Evolutionary conservation across 2,113 vertebrate species (phyloP).

Genomic region (Laticauda laticaudata): DNA sequence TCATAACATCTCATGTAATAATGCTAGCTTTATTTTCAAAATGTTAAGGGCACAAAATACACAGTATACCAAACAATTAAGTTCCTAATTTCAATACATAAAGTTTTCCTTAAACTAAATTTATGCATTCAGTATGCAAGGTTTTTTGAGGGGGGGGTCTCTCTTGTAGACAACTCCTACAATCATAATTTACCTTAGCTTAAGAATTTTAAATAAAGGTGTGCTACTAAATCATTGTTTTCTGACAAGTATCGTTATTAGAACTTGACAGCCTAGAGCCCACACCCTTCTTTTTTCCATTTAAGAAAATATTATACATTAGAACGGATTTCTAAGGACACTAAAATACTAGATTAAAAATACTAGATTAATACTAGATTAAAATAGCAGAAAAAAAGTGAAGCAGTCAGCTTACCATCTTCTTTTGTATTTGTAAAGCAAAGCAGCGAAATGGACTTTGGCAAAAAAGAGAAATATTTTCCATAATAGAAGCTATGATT

Average conservation of each 20-base stretch:
- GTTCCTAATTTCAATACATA: conserved; percentile 55
- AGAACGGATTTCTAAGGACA: conserved; percentile 31
- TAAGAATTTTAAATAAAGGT: conserved; percentile 59
- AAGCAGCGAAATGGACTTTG: conserved; percentile 45
- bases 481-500: conserved; percentile 36
- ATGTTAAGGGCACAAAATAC: conserved; percentile 67
- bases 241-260: conserved; percentile 29
- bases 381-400: background rate
- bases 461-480: conserved; percentile 33
- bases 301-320: conserved; percentile 14
- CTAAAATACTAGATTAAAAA: conserved; percentile 55
- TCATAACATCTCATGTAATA: conserved; percentile 62
- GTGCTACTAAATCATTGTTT: conserved; percentile 43
- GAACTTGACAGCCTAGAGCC: conserved; percentile 13
- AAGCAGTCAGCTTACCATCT: background rate
- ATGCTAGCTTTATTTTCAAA: conserved; percentile 65
- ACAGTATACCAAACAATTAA: conserved; percentile 55
- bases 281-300: conserved; percentile 20
- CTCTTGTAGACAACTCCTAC: conserved; percentile 25
- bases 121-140: conserved; percentile 5
- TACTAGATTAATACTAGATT: conserved; percentile 59
- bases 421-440: conserved; percentile 21
- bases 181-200: conserved; percentile 43
- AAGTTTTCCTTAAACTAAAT: conserved; percentile 47
- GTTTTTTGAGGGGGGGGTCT: conserved; percentile 12